Percentiles rank a stretch among this genome's conserved stretches.
Conservation (phyloP, 2,888 invertebrate species). For the Campaea margaritaria region DNA sequence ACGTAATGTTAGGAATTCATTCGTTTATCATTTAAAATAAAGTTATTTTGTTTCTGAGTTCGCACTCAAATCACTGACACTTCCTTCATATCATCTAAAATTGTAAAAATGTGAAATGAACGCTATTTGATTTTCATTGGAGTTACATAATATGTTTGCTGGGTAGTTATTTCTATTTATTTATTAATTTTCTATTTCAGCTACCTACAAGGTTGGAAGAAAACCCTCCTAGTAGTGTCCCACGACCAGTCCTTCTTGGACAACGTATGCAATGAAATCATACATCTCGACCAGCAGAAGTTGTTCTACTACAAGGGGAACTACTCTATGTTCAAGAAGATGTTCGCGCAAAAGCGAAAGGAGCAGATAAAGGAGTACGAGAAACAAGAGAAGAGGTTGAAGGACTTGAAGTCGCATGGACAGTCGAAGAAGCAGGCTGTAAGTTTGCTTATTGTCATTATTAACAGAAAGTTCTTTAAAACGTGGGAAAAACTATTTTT, state of each 20-base stretch:
- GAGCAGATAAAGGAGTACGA: conserved; percentile 99
- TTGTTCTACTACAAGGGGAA: conserved; percentile 99
- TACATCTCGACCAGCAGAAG: conserved; percentile 98
- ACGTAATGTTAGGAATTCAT: too few relatives aligned
- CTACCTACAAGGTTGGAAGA: conserved; percentile 99
- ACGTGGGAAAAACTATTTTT: too few relatives aligned
- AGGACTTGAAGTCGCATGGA: conserved; percentile 97
- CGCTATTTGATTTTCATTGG: too few relatives aligned
- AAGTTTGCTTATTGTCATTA: conserved; percentile 46
- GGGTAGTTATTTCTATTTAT: too few relatives aligned
- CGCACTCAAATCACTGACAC: too few relatives aligned
- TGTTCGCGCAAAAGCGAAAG: conserved; percentile 97
- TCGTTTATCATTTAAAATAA: too few relatives aligned
- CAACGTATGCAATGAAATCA: conserved; percentile 99
- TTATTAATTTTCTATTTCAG: conserved; percentile 69
- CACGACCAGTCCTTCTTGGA: conserved; percentile 99
- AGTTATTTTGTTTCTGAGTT: too few relatives aligned
- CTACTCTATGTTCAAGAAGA: conserved; percentile 99
- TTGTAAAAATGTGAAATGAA: too few relatives aligned
- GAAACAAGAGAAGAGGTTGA: conserved; percentile 98
- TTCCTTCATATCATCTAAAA: too few relatives aligned
- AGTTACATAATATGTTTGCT: too few relatives aligned
- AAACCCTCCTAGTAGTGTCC: conserved; percentile 98
- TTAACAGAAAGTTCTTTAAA: too few relatives aligned
- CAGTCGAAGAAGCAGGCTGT: conserved; percentile 97